A percentile compares a stretch with the other conserved stretches of the same genome.
These are phyloP conservation scores for Bungarus multicinctus DNA, from an alignment of 2,113 vertebrate species.

Conservation along the genomic window DNA sequence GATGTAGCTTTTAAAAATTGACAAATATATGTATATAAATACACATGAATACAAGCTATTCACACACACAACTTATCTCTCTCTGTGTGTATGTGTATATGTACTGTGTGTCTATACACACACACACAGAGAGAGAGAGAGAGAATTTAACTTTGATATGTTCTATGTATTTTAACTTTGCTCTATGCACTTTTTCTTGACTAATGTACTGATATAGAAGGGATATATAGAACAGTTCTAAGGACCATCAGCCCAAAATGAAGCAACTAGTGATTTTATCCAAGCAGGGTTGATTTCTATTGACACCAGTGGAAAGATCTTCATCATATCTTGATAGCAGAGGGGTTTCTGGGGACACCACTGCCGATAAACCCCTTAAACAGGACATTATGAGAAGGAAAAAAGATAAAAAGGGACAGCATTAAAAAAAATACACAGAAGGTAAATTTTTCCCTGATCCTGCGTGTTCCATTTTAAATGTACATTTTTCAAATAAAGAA, in stretches of 20 bases:
- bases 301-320: background rate
- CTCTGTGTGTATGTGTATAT: no score
- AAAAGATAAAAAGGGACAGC: background rate
- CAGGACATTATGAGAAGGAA: background rate
- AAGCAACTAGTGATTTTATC: background rate
- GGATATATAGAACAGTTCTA: background rate
- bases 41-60: slow-evolving; percentile 33
- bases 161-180: slow-evolving; percentile 43
- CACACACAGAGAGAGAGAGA: background rate
- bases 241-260: background rate
- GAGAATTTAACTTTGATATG: background rate
- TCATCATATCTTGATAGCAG: background rate
- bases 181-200: background rate
- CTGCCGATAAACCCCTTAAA: background rate
- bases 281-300: background rate
- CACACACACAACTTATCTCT: no score
- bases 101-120: no score
- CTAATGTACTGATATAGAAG: background rate
- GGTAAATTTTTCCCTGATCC: background rate
- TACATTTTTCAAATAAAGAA: background rate
- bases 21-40: background rate
- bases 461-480: background rate
- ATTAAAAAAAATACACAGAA: background rate
- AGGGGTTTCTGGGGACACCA: background rate
- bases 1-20: no score